A percentile compares a stretch with the other conserved stretches of the same genome.
Evolutionary conservation across 2,113 vertebrate species (phyloP).

Genomic region (Urocitellus parryii): DNA sequence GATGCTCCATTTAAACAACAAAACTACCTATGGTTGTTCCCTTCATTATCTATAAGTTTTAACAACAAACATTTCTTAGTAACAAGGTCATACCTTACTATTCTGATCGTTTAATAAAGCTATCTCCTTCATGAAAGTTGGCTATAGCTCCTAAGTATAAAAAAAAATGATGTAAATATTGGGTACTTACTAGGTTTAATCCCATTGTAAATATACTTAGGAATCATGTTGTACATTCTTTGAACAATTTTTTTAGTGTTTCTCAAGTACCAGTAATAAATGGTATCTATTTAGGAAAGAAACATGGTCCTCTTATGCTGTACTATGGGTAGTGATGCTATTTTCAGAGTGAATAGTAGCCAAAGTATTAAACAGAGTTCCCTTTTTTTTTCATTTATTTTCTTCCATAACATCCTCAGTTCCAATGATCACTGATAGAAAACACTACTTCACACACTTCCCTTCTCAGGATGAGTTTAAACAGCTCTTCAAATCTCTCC

Average conservation of each 20-base stretch:
- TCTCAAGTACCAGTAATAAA: neutral
- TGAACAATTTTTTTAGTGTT: neutral
- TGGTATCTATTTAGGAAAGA: neutral
- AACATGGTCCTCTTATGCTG: neutral
- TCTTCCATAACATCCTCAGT: neutral
- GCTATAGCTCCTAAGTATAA: neutral
- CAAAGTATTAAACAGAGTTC: neutral
- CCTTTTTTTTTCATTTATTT: constrained; percentile 1
- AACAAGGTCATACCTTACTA: neutral
- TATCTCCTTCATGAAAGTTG: neutral
- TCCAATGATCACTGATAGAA: neutral
- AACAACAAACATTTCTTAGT: neutral
- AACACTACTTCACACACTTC: neutral
- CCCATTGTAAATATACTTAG: neutral
- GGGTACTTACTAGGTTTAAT: neutral
- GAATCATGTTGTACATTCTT: neutral
- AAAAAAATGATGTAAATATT: neutral
- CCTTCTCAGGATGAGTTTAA: constrained; percentile 29
- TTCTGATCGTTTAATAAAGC: neutral
- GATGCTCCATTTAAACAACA: neutral
- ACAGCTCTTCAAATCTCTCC: neutral
- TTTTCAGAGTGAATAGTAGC: neutral
- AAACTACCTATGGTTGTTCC: neutral
- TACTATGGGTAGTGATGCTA: neutral
- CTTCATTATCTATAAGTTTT: neutral